Conservation (phyloP, 2,797 vertebrate genomes). For the Lithobates pipiens region DNA sequence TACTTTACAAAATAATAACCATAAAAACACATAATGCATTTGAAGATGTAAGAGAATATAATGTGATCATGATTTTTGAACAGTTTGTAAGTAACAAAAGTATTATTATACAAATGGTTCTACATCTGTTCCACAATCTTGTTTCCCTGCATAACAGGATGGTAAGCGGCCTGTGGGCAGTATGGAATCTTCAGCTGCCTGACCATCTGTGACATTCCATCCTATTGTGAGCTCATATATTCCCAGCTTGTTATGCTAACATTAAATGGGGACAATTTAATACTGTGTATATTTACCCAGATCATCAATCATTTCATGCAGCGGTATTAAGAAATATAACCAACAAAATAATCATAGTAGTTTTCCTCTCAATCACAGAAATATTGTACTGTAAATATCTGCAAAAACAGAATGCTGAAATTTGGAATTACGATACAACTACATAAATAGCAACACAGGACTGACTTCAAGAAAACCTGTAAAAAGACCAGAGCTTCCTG, state of each 20-base stretch:
- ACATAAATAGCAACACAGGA: no score
- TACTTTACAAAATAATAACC: neutral
- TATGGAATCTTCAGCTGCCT: constrained; percentile 44
- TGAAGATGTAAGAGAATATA: neutral
- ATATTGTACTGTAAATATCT: no score
- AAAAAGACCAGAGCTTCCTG: no score
- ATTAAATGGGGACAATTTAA: constrained; percentile 15
- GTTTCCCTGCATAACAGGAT: constrained; percentile 49
- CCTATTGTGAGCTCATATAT: constrained; percentile 42
- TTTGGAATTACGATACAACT: no score
- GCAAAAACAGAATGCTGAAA: no score
- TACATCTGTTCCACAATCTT: constrained; percentile 51
- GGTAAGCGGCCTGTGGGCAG: constrained; percentile 57
- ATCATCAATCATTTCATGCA: neutral
- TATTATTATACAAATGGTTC: constrained; percentile 33
- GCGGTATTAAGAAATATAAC: no score
- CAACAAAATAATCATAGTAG: no score
- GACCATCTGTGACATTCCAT: constrained; percentile 55
- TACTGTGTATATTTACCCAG: neutral
- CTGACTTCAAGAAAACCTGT: no score
- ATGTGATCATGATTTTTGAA: neutral
- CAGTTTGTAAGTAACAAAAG: constrained; percentile 35
- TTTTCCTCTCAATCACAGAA: no score
- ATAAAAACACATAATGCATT: no score
- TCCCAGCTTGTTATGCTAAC: constrained; percentile 37